Conservation (phyloP, 2,888 invertebrate species). For the Eledona agricola region DNA sequence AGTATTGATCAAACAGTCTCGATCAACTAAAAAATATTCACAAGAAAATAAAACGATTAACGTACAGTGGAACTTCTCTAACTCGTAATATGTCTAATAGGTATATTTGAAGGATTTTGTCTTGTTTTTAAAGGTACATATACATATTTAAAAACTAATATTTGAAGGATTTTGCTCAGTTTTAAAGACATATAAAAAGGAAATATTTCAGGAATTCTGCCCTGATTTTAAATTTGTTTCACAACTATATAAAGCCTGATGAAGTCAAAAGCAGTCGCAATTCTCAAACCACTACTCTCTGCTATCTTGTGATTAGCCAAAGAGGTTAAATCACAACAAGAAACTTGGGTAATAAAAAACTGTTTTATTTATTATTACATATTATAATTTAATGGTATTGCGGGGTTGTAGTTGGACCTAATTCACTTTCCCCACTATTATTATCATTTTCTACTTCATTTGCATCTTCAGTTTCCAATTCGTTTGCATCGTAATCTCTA, state of each 20-base stretch:
- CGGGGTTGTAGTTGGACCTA: not conserved
- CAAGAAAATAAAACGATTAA: no score
- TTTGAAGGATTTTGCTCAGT: conserved; percentile 1
- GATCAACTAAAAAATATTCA: not conserved
- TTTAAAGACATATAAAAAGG: no score
- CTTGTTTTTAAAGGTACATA: conserved; percentile 1
- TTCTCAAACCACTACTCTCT: no score
- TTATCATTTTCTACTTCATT: conserved; percentile 4
- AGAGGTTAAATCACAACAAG: conserved; percentile 6
- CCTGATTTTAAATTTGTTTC: conserved; percentile 3
- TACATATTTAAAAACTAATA: no score
- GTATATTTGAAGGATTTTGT: conserved; percentile 4
- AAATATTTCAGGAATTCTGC: conserved; percentile 2
- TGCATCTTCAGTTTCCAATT: conserved; percentile 1
- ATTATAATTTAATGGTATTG: conserved; percentile 4
- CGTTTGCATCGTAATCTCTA: conserved; percentile 2
- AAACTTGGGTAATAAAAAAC: conserved; percentile 1
- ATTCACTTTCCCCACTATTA: conserved; percentile 1
- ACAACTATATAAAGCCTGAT: conserved; percentile 7
- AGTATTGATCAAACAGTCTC: conserved; percentile 47
- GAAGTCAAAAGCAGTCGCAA: no score
- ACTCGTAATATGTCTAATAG: no score
- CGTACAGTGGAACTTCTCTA: no score
- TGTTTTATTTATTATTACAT: conserved; percentile 2
- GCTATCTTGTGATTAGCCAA: no score